Conservation (phyloP, 2,797 vertebrate species). For the Bradypodion pumilum region DNA sequence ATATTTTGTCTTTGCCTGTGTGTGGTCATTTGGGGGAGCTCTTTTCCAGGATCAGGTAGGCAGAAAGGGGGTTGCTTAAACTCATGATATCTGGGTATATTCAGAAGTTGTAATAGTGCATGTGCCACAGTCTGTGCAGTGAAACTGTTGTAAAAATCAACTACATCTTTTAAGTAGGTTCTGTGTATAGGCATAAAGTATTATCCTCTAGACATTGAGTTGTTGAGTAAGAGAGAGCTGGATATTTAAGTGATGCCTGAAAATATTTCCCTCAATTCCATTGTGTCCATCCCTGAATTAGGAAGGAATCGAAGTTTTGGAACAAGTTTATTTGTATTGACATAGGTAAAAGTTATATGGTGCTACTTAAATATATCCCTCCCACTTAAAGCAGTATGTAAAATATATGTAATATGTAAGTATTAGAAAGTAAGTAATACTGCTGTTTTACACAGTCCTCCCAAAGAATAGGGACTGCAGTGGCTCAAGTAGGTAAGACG, state of each 20-base stretch:
- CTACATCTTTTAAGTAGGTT: not conserved
- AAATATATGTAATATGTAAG: not conserved
- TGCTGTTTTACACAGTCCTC: not conserved
- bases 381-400: too few relatives aligned
- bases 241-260: not conserved
- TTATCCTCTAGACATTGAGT: not conserved
- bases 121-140: not conserved
- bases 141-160: not conserved
- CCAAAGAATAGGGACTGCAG: not conserved
- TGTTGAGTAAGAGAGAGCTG: too few relatives aligned
- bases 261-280: not conserved
- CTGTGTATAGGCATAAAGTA: not conserved
- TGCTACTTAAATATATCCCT: not conserved
- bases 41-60: constrained; percentile 83
- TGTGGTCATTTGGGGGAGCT: constrained; percentile 86
- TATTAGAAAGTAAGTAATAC: not conserved
- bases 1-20: constrained; percentile 86
- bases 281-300: not conserved
- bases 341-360: not conserved
- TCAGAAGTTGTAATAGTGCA: not conserved
- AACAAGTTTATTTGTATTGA: not conserved
- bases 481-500: too few relatives aligned
- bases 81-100: not conserved
- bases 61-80: not conserved
- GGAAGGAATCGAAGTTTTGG: not conserved